Base-by-base conservation (phyloP, 2,797 vertebrate species). In the Acanthurus tractus region DNA sequence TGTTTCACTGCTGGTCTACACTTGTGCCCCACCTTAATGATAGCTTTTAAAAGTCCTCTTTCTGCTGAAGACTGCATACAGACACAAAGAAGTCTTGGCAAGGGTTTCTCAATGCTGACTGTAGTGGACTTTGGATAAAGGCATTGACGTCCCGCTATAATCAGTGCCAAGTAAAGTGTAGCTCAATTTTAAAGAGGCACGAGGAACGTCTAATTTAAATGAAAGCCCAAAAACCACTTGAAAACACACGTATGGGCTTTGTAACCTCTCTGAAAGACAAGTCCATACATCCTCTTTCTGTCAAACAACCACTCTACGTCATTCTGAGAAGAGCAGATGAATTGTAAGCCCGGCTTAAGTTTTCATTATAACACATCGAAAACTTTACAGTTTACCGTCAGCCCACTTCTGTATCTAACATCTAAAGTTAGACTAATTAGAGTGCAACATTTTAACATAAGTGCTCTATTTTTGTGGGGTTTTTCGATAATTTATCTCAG, bases 1-100 rank as follows among this genome's bases (percentile, higher is more conserved):
- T 80, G 70, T 86, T 90, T 88, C 82, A 76, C 76, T 87, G 73
- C 84, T 76, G 85, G 75, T 86, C 79, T 88, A 76, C 88, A 86
- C 81, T 82, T 83, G 82, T 79, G 78, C 64, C 61, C 70, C 70
- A 87, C 81, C 86, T 84, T 91, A 84, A 90, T 79, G 53, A 87
- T 72, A 89, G 87, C 81, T 78, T 82, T 86, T 84, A 85, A 83
- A 83, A 70, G 74, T 70, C 42, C 65, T 73, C 44, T 78, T 71
- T 83, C 68, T 70, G 72, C 69, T 73, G 59, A 79, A 75, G 72
- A 68, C 73, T 62, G 79, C 74, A 65, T n/a, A 46, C 67, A 76
- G 79, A 86, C 78, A 77, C 76, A 86, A 82, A 88, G 75, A 79
- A 59, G 61, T 82, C 59, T 82, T 80, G 83, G 80, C 79, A 74